Percentiles rank a stretch among this genome's conserved stretches.
Conservation (phyloP, 2,797 vertebrate species). For the Numenius phaeopus region DNA sequence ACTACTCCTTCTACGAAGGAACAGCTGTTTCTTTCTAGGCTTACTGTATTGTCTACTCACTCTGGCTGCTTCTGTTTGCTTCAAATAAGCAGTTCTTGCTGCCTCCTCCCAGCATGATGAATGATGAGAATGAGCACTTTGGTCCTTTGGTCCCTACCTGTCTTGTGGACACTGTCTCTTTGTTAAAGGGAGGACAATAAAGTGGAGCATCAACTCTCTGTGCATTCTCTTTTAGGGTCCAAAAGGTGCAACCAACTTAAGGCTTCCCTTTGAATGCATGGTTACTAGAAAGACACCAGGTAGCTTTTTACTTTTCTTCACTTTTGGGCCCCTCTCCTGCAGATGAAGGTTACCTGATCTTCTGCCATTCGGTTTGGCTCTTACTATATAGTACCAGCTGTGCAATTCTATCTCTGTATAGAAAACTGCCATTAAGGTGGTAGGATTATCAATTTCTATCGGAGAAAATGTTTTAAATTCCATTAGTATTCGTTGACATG, state of each 20-base stretch:
- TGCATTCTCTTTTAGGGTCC: background rate
- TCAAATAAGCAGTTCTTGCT: background rate
- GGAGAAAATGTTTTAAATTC: conserved; percentile 16
- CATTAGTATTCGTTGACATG: background rate
- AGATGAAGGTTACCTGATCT: background rate
- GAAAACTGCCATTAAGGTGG: background rate
- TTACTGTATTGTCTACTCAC: background rate
- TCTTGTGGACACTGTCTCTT: background rate
- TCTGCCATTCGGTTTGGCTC: background rate
- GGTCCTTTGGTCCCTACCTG: background rate
- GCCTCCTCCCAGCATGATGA: background rate
- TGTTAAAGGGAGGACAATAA: background rate
- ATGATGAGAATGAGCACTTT: background rate
- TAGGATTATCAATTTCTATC: background rate
- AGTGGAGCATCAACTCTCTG: background rate
- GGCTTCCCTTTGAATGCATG: background rate
- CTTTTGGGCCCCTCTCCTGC: background rate
- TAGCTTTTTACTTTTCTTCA: background rate
- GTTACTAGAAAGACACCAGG: background rate
- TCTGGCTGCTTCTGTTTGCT: background rate
- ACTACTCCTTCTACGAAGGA: background rate
- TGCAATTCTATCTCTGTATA: background rate
- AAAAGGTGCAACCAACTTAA: background rate
- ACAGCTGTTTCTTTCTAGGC: background rate
- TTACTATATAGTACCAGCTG: background rate